Evolutionary conservation across 2,797 vertebrate genomes (phyloP).

Genomic region (Catharus ustulatus): DNA sequence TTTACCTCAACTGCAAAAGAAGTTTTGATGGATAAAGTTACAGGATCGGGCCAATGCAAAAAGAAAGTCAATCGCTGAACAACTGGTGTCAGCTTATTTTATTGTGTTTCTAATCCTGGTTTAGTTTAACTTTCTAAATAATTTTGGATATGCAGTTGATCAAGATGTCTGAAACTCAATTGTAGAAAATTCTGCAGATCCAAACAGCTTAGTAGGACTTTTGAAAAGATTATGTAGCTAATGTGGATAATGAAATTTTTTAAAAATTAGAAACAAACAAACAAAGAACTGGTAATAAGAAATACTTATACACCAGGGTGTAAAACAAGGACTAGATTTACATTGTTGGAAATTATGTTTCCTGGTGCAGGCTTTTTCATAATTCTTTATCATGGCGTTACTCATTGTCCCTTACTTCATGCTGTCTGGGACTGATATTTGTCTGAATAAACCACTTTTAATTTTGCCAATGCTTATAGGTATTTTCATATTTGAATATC

Average conservation of each 20-base stretch:
- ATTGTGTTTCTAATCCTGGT: neutral
- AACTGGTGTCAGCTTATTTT: neutral
- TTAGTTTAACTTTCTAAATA: neutral
- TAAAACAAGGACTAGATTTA: neutral
- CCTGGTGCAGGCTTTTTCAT: neutral
- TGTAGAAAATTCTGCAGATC: neutral
- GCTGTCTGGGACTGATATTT: neutral
- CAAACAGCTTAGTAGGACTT: neutral
- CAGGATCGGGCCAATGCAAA: accelerated
- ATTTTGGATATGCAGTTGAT: neutral
- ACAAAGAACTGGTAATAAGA: neutral
- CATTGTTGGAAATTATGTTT: neutral
- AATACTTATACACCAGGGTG: neutral
- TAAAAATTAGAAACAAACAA: too few relatives aligned
- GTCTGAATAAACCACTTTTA: neutral
- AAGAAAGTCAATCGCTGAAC: neutral
- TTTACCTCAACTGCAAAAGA: neutral
- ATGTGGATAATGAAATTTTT: neutral
- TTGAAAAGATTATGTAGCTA: neutral
- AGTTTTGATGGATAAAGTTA: neutral
- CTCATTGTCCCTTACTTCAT: neutral
- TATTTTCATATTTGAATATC: neutral
- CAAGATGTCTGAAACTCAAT: neutral
- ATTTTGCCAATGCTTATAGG: neutral
- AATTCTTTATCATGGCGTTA: neutral